Conservation (phyloP, 2,797 vertebrate species). For the Clarias laeviceps region DNA sequence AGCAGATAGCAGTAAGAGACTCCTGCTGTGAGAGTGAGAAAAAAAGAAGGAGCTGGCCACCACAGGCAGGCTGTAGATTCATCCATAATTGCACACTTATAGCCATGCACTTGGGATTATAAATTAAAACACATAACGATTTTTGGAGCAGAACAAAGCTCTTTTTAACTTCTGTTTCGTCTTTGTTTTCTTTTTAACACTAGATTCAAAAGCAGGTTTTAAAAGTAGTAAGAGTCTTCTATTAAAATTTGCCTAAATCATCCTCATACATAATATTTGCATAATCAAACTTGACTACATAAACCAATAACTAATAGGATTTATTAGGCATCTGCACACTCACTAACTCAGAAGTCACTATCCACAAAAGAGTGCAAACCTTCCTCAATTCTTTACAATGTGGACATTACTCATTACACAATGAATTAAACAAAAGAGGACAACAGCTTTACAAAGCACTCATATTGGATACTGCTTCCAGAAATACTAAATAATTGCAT, state of each 20-base stretch:
- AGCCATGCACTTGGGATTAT: neutral
- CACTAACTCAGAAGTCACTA: neutral
- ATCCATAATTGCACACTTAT: neutral
- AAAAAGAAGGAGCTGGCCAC: slow-evolving; percentile 16
- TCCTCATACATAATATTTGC: neutral
- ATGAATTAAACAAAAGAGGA: neutral
- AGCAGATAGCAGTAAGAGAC: slow-evolving; percentile 33
- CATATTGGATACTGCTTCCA: neutral
- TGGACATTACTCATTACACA: neutral
- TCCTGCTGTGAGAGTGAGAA: slow-evolving; percentile 39
- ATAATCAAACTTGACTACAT: neutral
- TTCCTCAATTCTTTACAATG: neutral
- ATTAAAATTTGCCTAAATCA: neutral
- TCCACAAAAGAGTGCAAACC: neutral
- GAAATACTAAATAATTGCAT: neutral
- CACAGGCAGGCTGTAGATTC: slow-evolving; percentile 6
- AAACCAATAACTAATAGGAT: neutral
- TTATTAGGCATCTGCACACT: neutral
- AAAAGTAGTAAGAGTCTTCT: neutral
- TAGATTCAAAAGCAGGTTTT: neutral
- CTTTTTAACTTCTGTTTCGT: too few relatives aligned
- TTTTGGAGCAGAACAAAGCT: neutral
- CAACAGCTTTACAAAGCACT: neutral
- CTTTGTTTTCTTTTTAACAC: neutral
- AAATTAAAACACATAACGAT: neutral